These are phyloP conservation scores for Peromyscus eremicus DNA, from an alignment of 2,797 vertebrate genomes.

Conservation along the genomic window DNA sequence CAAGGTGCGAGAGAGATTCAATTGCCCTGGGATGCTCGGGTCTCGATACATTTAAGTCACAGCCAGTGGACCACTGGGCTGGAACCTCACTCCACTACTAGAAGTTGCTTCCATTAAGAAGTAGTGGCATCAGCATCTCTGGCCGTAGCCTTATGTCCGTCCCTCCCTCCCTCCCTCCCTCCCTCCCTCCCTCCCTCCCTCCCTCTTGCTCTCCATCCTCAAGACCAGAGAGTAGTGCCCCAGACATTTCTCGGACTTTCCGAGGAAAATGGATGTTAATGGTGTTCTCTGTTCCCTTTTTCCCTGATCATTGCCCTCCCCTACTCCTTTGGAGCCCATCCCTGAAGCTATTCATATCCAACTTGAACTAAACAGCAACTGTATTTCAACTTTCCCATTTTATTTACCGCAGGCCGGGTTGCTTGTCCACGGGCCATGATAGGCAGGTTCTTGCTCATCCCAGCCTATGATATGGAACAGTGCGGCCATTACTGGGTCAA, in stretches of 20 bases:
- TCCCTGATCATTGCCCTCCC: neutral
- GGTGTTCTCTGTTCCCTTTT: slow-evolving; percentile 41
- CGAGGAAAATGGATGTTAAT: slow-evolving; percentile 66
- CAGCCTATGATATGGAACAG: slow-evolving; percentile 71
- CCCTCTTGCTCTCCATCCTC: neutral
- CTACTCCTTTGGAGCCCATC: slow-evolving; percentile 49
- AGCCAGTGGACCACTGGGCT: too few relatives aligned
- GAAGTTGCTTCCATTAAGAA: neutral
- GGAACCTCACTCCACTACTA: neutral
- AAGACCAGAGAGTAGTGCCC: neutral
- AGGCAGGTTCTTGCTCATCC: slow-evolving; percentile 60
- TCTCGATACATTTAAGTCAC: neutral
- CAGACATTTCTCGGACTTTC: neutral
- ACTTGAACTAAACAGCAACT: slow-evolving; percentile 84
- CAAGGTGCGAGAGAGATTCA: neutral
- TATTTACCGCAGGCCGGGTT: slow-evolving; percentile 73
- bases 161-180: neutral
- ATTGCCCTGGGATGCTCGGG: neutral
- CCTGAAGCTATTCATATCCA: slow-evolving; percentile 82
- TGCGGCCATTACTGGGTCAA: slow-evolving; percentile 76
- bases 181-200: neutral
- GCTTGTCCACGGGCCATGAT: slow-evolving; percentile 60
- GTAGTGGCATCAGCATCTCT: neutral
- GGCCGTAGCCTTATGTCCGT: accelerated
- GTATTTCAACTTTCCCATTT: slow-evolving; percentile 81